Evolutionary conservation across 2,113 vertebrate species (phyloP).

Genomic region (Brienomyrus brachyistius): DNA sequence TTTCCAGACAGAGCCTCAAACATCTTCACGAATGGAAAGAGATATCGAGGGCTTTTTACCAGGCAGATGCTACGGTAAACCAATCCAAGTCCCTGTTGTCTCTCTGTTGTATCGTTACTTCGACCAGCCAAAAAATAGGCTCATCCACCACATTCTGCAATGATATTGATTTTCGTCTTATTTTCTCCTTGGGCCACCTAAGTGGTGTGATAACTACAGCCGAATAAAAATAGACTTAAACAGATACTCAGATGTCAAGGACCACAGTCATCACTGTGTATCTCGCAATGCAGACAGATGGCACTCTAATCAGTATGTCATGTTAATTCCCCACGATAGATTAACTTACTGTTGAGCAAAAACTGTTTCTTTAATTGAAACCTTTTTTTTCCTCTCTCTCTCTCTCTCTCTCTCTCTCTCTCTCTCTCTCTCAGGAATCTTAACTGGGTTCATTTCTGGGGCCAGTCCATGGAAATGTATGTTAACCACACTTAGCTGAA

Average conservation of each 20-base stretch:
- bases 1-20: background rate
- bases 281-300: slow-evolving; percentile 41
- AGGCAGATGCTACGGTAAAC: background rate
- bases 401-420: background rate
- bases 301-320: slow-evolving; percentile 44
- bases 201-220: background rate
- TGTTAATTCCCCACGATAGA: slow-evolving; percentile 48
- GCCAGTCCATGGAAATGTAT: background rate
- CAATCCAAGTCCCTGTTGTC: background rate
- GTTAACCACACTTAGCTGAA: too few relatives aligned
- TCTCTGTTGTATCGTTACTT: background rate
- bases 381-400: slow-evolving; percentile 11
- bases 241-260: slow-evolving; percentile 27
- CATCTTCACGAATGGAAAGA: background rate
- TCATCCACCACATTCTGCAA: background rate
- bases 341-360: slow-evolving; percentile 41
- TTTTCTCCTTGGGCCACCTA: background rate
- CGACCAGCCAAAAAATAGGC: background rate
- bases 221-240: slow-evolving; percentile 18
- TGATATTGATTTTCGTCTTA: slow-evolving; percentile 6
- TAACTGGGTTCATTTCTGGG: slow-evolving; percentile 10
- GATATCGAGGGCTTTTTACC: background rate
- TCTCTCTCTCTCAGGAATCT: background rate
- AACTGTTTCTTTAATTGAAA: slow-evolving; percentile 46
- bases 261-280: slow-evolving; percentile 31